Evolutionary conservation across 2,797 vertebrate genomes (phyloP).

Genomic region (Anableps anableps): DNA sequence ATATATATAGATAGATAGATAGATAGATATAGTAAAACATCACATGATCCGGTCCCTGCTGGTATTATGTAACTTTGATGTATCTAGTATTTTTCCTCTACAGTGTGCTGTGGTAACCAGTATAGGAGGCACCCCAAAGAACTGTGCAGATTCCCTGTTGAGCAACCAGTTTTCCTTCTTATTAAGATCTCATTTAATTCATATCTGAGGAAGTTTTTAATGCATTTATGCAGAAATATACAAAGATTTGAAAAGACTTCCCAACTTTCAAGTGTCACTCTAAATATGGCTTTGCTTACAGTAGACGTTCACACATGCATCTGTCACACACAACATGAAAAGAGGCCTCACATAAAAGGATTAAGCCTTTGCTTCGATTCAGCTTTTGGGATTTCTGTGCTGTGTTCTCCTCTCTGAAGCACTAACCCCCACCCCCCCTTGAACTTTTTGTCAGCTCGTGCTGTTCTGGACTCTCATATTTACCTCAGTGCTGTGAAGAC

Average conservation of each 20-base stretch:
- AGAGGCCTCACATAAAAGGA: conserved; percentile 48
- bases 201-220: background rate
- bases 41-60: too few species aligned
- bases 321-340: conserved; percentile 48
- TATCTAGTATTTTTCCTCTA: background rate
- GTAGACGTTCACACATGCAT: conserved; percentile 37
- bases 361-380: conserved; percentile 36
- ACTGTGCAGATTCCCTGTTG: background rate
- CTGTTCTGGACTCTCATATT: conserved; percentile 42
- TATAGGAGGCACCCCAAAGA: background rate
- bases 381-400: conserved; percentile 36
- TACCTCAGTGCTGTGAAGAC: conserved; percentile 41
- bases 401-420: conserved; percentile 22
- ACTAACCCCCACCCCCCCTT: conserved; percentile 23
- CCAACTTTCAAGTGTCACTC: background rate
- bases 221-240: background rate
- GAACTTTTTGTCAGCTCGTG: conserved; percentile 44
- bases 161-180: background rate
- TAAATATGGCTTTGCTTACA: conserved; percentile 52
- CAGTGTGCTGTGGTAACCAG: background rate
- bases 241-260: background rate
- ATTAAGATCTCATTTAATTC: background rate
- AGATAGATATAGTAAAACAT: too few species aligned
- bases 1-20: too few species aligned
- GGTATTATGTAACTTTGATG: background rate